Conservation (phyloP, 2,888 invertebrate species). For the Mythimna pallens region DNA sequence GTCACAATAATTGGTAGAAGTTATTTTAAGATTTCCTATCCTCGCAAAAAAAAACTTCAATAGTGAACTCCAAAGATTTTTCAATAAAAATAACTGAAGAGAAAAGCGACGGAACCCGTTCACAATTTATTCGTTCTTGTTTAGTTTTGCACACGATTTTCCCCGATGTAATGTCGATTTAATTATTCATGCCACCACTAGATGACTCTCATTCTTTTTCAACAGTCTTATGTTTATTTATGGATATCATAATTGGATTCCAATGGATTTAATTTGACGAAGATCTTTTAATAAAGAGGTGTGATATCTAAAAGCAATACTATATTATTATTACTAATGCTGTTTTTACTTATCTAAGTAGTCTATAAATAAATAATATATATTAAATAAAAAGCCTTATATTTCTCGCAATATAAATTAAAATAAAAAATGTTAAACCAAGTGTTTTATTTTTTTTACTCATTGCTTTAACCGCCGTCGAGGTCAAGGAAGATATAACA, state of each 20-base stretch:
- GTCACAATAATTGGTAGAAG: too few species aligned
- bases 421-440: too few species aligned
- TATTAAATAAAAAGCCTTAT: too few species aligned
- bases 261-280: slow-evolving; percentile 18
- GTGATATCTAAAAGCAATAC: neutral
- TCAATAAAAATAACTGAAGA: neutral
- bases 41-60: too few species aligned
- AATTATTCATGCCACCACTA: slow-evolving; percentile 68
- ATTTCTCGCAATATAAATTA: too few species aligned
- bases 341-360: too few species aligned
- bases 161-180: slow-evolving; percentile 82
- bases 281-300: neutral
- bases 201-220: slow-evolving; percentile 64
- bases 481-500: too few species aligned
- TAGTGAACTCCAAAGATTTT: neutral
- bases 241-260: slow-evolving; percentile 49
- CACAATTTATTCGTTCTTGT: slow-evolving; percentile 6
- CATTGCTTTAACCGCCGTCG: too few species aligned
- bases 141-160: slow-evolving; percentile 74
- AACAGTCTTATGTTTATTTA: slow-evolving; percentile 61
- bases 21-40: too few species aligned
- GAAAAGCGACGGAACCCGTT: slow-evolving; percentile 51
- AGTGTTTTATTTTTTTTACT: too few species aligned
- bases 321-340: too few species aligned
- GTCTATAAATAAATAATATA: too few species aligned